These are phyloP conservation scores for Bradypus variegatus DNA, from an alignment of 2,797 vertebrate genomes.

Conservation along the genomic window DNA sequence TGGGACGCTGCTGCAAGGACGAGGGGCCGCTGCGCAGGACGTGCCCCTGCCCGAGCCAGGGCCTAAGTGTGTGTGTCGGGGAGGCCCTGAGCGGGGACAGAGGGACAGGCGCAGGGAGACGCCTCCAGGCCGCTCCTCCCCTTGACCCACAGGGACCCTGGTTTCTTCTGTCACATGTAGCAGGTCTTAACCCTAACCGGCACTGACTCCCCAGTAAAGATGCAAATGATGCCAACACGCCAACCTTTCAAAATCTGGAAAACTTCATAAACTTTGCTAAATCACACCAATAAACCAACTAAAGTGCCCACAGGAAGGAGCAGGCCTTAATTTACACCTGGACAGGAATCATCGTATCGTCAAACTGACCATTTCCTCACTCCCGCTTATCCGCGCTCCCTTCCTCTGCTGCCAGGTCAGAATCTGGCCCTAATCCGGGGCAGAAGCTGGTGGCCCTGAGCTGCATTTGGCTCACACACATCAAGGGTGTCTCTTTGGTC, in stretches of 20 bases:
- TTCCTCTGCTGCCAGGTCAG: neutral
- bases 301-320: neutral
- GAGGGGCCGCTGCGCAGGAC: too few relatives aligned
- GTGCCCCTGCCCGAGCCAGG: neutral
- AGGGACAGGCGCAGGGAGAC: neutral
- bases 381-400: neutral
- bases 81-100: neutral
- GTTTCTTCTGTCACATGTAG: neutral
- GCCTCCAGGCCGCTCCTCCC: neutral
- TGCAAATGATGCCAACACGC: neutral
- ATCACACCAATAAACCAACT: neutral
- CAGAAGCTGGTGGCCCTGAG: neutral
- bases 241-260: neutral
- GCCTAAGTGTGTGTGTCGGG: too few relatives aligned
- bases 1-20: neutral
- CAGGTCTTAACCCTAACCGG: neutral
- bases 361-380: neutral
- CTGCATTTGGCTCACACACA: too few relatives aligned
- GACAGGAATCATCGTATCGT: rapidly evolving
- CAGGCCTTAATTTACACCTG: neutral
- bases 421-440: neutral
- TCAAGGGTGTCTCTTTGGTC: neutral
- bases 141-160: neutral
- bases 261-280: neutral
- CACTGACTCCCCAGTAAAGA: neutral